A percentile compares a stretch with the other conserved stretches of the same genome.
These are phyloP conservation scores for Meteorus sp. DNA, from an alignment of 1,140 invertebrate species.

Conservation along the genomic window DNA sequence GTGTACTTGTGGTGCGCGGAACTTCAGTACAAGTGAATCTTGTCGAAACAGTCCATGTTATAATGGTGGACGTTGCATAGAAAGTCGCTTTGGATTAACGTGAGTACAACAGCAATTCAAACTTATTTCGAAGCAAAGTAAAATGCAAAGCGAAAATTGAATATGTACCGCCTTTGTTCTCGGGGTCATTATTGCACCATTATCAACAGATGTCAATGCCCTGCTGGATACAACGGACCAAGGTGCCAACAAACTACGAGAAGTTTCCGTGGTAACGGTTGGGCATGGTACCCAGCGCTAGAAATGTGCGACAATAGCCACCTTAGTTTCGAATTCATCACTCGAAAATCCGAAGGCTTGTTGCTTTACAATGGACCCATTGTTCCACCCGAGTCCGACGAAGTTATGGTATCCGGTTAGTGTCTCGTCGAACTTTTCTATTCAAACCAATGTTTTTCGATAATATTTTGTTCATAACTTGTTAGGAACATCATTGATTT, in stretches of 20 bases:
- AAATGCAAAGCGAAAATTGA: slow-evolving; percentile 4
- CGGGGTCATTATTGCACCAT: slow-evolving; percentile 4
- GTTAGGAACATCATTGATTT: no score
- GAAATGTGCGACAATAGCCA: slow-evolving; percentile 96
- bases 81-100: slow-evolving; percentile 82
- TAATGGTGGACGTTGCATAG: slow-evolving; percentile 92
- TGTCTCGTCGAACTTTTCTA: not conserved
- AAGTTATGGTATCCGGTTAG: slow-evolving; percentile 78
- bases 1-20: slow-evolving; percentile 88
- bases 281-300: slow-evolving; percentile 94
- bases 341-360: slow-evolving; percentile 86
- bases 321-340: slow-evolving; percentile 93
- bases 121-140: slow-evolving; percentile 6
- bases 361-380: slow-evolving; percentile 96
- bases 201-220: slow-evolving; percentile 78
- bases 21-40: slow-evolving; percentile 85
- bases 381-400: slow-evolving; percentile 85
- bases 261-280: slow-evolving; percentile 89
- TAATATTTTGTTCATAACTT: not conserved
- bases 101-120: slow-evolving; percentile 48
- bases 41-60: slow-evolving; percentile 90
- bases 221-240: slow-evolving; percentile 88
- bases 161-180: no score
- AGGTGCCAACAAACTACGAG: slow-evolving; percentile 94
- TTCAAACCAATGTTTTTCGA: not conserved